Conservation (phyloP, 2,113 vertebrate species). For the Charina bottae region DNA sequence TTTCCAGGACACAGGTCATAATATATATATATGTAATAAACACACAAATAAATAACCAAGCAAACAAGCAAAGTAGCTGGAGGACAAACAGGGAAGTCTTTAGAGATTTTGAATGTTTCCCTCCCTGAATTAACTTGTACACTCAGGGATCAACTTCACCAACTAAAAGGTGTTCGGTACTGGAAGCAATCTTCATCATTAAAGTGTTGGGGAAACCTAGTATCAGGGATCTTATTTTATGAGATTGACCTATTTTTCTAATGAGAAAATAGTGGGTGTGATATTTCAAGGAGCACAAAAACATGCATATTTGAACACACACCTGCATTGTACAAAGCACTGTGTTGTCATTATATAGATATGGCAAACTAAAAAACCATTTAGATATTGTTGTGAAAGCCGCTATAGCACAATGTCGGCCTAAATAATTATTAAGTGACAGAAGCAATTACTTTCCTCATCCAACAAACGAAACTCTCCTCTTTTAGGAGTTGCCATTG, state of each 20-base stretch:
- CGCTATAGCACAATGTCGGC: constrained; percentile 33
- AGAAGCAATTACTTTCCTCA: constrained; percentile 54
- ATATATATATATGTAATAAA: not conserved
- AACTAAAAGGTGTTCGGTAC: not conserved
- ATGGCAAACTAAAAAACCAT: constrained; percentile 6
- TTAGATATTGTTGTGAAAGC: constrained; percentile 7
- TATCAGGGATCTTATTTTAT: not conserved
- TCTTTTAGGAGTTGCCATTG: constrained; percentile 36
- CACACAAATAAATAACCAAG: not conserved
- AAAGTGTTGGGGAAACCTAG: not conserved
- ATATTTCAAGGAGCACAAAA: constrained; percentile 12
- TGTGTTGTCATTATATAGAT: constrained; percentile 9
- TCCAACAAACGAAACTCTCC: constrained; percentile 46
- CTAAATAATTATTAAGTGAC: constrained; percentile 65
- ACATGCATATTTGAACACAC: not conserved
- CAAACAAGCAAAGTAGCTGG: not conserved
- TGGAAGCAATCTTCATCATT: not conserved
- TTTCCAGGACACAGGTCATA: not conserved
- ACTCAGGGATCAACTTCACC: no score
- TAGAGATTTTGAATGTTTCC: not conserved
- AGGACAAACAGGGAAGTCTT: not conserved
- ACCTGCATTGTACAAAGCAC: not conserved
- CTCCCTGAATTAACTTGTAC: not conserved
- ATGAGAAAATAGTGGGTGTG: constrained; percentile 34
- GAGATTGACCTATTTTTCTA: not conserved